Base-by-base conservation (phyloP, 2,888 invertebrate genomes). In the Notocelia uddmanniana region DNA sequence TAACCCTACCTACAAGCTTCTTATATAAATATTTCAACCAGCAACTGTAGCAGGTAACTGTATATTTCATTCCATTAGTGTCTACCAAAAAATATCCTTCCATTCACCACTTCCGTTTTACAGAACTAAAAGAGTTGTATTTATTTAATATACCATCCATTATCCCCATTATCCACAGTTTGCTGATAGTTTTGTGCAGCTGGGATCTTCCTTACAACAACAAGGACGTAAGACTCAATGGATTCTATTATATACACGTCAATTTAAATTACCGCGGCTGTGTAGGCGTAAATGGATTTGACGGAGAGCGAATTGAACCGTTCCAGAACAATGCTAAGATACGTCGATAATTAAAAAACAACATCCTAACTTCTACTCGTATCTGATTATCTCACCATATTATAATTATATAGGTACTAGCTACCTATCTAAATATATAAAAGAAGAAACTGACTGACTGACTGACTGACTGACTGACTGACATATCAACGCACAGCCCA, bases 111-210 rank as follows among this genome's bases (percentile, higher is more conserved):
- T 66, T 70, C 52, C 64, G 64, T 26, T 48, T 50, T 50, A 48
- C 26, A 45, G 37, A 59, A 59, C 58, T 64, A 64, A 66, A 70
- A 70, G 50, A 41, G 63, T 64, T 69, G 50, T 70, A 70, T 70
- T 70, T 70, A 66, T 66, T 64, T 70, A 59, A 70, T 52, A 31
- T 70, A 52, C 58, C 58, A 58, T 70, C 64, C 70, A 70, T 70
- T 70, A 70, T 50, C 45, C 57, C 57, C 23, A 34, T 57, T 19
- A n/a, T n/a, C 15, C 45, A n/a, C 8, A 45, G n/a, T n/a, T 19
- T 21, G 45, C 13, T 48, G 62, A 48, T 62, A 37, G 64, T 64
- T 34, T 19, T 34, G 57, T 64, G 50, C 69, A 70, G 64, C 57
- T 41, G 69, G 63, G 31, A 55, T 15, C 15, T 21, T 31, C 2